Evolutionary conservation across 2,113 vertebrate species (phyloP).

Genomic region (Eclectus roratus): DNA sequence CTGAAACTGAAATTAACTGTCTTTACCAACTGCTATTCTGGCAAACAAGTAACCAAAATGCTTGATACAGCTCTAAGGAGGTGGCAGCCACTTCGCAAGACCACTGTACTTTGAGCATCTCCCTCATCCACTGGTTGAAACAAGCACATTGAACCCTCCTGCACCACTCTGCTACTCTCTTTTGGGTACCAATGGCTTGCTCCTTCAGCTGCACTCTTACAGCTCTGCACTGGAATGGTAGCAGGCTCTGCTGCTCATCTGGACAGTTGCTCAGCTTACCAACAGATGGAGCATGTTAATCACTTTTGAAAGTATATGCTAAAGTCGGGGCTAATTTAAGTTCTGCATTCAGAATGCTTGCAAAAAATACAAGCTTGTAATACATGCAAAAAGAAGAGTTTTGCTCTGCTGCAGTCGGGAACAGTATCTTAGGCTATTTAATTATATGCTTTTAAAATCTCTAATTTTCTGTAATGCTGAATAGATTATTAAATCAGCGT

Average conservation of each 20-base stretch:
- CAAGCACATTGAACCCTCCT: fast-evolving
- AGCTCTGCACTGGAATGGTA: background rate
- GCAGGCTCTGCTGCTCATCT: background rate
- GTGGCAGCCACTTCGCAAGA: background rate
- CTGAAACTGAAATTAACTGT: background rate
- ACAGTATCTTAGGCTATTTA: background rate
- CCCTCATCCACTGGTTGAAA: background rate
- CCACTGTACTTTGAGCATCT: fast-evolving
- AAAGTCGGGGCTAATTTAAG: background rate
- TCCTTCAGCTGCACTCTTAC: background rate
- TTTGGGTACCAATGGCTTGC: too few relatives aligned
- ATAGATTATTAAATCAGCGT: background rate
- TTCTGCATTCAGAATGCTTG: background rate
- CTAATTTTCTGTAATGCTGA: background rate
- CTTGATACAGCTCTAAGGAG: background rate
- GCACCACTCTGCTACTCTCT: background rate
- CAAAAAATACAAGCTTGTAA: background rate
- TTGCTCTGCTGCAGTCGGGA: background rate
- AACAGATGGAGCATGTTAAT: conserved; percentile 55
- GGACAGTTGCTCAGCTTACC: background rate
- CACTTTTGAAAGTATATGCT: background rate
- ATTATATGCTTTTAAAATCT: background rate
- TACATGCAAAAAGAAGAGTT: background rate
- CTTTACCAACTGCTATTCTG: background rate
- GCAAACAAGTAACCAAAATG: background rate